Evolutionary conservation across 1,140 invertebrate species (phyloP).

Genomic region (Batillaria attramentaria): DNA sequence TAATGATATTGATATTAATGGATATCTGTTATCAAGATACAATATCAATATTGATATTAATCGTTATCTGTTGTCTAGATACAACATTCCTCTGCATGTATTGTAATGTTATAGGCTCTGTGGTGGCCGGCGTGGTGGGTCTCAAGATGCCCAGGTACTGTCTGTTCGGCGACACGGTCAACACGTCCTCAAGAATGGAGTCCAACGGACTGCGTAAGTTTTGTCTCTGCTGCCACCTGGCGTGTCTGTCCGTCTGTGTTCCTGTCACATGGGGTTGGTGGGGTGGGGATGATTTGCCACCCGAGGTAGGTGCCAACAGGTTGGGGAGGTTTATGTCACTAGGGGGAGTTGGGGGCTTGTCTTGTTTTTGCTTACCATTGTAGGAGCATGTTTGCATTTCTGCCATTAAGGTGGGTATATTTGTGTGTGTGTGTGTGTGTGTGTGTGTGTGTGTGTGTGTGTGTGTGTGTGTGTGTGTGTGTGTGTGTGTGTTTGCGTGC

Average conservation of each 20-base stretch:
- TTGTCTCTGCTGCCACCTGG: no score
- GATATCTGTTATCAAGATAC: no score
- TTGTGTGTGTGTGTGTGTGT: background rate
- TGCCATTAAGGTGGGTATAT: background rate
- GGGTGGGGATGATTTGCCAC: no score
- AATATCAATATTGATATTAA: no score
- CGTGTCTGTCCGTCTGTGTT: background rate
- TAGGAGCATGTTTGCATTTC: background rate
- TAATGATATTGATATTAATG: no score
- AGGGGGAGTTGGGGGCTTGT: no score
- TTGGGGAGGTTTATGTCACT: no score
- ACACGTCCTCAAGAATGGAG: constrained; percentile 56
- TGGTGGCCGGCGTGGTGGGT: constrained; percentile 75
- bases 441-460: background rate
- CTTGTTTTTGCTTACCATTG: no score
- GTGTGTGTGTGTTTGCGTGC: no score
- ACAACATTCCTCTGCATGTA: no score
- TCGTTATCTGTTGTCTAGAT: no score
- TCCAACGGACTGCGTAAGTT: constrained; percentile 48
- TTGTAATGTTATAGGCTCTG: constrained; percentile 77
- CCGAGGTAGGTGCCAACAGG: no score
- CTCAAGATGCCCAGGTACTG: constrained; percentile 56
- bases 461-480: background rate
- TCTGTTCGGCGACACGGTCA: constrained; percentile 57
- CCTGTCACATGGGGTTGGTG: background rate